Conservation (phyloP, 2,888 invertebrate genomes). For the Sturmia bella region DNA sequence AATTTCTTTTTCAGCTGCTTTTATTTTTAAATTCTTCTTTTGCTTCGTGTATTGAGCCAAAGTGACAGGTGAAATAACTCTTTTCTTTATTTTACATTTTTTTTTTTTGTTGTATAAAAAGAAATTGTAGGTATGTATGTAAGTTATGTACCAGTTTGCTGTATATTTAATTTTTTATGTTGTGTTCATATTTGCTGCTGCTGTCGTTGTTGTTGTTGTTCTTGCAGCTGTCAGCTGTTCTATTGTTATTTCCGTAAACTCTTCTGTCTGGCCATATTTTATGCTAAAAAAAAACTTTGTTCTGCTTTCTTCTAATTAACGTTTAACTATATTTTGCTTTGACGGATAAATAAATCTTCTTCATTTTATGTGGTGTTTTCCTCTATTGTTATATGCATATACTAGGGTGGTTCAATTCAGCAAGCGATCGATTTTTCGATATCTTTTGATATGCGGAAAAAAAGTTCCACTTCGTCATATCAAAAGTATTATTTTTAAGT, state of each 20-base stretch:
- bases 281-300: conserved; percentile 64
- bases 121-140: background rate
- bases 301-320: conserved; percentile 69
- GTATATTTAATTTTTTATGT: conserved; percentile 29
- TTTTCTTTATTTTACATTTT: conserved; percentile 40
- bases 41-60: conserved; percentile 39
- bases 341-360: conserved; percentile 63
- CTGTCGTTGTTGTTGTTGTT: background rate
- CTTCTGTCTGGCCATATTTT: conserved; percentile 58
- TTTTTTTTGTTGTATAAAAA: background rate
- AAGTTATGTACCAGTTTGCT: conserved; percentile 25
- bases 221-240: conserved; percentile 63
- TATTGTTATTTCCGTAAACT: conserved; percentile 62
- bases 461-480: too few species aligned
- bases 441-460: too few species aligned
- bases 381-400: background rate
- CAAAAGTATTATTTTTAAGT: too few species aligned
- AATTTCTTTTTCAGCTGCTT: background rate
- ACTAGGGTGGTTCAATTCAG: too few species aligned
- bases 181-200: conserved; percentile 10
- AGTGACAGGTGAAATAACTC: conserved; percentile 69
- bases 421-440: too few species aligned
- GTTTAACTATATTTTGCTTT: conserved; percentile 56
- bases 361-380: background rate
- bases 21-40: background rate